These are phyloP conservation scores for Pipra filicauda DNA, from an alignment of 2,113 vertebrate species.

Conservation along the genomic window DNA sequence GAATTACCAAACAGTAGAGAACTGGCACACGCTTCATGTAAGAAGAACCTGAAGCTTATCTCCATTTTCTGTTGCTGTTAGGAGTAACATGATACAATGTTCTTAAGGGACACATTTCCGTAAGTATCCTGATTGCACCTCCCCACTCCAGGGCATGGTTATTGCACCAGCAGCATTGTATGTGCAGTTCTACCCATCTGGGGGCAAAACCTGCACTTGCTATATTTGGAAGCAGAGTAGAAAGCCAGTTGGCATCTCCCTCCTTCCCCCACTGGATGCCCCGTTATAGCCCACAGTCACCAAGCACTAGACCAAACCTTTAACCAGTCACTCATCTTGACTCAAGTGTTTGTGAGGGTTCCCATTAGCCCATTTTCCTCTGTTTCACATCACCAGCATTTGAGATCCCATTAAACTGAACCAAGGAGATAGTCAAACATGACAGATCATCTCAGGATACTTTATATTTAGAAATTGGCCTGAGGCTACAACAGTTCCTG, in stretches of 20 bases:
- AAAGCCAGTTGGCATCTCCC: background rate
- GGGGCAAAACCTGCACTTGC: constrained; percentile 13
- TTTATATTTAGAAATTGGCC: constrained; percentile 58
- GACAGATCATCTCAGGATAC: constrained; percentile 52
- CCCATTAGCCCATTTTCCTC: constrained; percentile 1
- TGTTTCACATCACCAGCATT: background rate
- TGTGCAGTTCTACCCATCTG: background rate
- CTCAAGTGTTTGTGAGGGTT: constrained; percentile 20
- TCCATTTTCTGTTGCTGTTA: background rate
- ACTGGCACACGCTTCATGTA: background rate
- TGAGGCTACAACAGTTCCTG: constrained; percentile 12
- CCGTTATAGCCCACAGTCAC: constrained; percentile 14
- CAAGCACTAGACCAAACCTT: background rate
- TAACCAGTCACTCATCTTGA: constrained; percentile 37
- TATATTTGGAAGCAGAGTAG: constrained; percentile 33
- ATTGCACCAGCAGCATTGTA: background rate
- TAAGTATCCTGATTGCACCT: background rate
- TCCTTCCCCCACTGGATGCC: background rate
- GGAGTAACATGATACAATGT: background rate
- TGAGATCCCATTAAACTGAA: constrained; percentile 12
- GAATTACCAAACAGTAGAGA: background rate
- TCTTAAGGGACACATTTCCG: background rate
- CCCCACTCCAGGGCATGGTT: background rate
- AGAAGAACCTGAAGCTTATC: background rate
- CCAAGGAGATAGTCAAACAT: background rate